A percentile compares a stretch with the other conserved stretches of the same genome.
Conservation (phyloP, 2,888 invertebrate genomes). For the Leucophenga montana region DNA sequence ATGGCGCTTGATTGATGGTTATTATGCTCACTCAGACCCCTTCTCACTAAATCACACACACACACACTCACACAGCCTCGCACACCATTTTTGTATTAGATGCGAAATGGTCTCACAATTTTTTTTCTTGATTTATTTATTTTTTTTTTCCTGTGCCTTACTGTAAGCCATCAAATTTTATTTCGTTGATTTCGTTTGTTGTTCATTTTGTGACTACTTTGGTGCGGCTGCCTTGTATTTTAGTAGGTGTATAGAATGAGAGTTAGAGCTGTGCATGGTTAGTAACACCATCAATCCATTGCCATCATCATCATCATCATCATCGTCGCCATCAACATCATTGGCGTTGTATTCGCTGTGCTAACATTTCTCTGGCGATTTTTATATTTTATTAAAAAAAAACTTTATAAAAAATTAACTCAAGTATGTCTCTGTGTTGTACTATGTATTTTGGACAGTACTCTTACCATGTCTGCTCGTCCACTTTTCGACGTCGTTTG, state of each 20-base stretch:
- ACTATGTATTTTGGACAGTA: constrained; percentile 37
- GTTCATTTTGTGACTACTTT: constrained; percentile 16
- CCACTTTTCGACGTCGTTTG: constrained; percentile 44
- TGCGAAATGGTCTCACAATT: constrained; percentile 16
- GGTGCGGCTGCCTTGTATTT: neutral
- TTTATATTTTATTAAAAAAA: constrained; percentile 38
- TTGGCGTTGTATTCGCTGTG: too few species aligned
- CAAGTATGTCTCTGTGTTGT: neutral
- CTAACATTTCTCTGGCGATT: neutral
- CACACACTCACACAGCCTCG: constrained; percentile 30
- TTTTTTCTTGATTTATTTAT: constrained; percentile 31
- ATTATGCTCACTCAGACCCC: constrained; percentile 61
- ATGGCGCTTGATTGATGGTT: constrained; percentile 67
- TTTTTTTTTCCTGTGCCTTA: constrained; percentile 23
- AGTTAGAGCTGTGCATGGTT: neutral
- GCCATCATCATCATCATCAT: neutral
- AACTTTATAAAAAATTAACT: constrained; percentile 41
- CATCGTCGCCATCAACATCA: neutral
- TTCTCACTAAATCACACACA: neutral
- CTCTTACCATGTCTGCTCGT: neutral
- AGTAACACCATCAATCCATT: neutral
- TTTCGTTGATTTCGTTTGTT: constrained; percentile 26
- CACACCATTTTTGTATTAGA: constrained; percentile 37
- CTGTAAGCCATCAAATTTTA: constrained; percentile 24
- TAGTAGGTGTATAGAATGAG: neutral